Evolutionary conservation across 2,113 vertebrate genomes (phyloP), one percentile per base, ranked within the genome.

Genomic region (Caloenas nicobarica): DNA sequence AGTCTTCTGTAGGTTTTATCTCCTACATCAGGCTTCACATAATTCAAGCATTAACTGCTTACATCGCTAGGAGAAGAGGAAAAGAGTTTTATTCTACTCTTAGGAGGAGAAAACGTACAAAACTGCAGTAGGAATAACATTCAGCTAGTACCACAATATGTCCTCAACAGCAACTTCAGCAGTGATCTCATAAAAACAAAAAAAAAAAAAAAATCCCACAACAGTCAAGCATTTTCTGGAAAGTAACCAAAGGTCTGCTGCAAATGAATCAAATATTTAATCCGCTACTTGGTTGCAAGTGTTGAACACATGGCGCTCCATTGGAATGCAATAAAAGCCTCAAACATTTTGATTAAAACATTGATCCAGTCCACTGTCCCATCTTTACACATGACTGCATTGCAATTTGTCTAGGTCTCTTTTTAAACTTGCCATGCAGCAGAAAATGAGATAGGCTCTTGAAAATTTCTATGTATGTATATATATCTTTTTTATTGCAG

Each of bases 301-400:
- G 93, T 91, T 91, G 90, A 97, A 92, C 95, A 96, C 88, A 95
- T 94, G 92, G 92, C 82, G 65, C 78, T 89, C 86, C 81, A 62
- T 18, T 92, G 93, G 90, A 96, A 96, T 91, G 91, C 77, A 94
- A 84, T 95, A 93, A 93, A 95, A 93, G 13, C 73, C 92, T 95
- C 88, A 91, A 96, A 93, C 66, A 86, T 94, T 94, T 97, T 97
- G 86, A 93, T 95, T 93, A 97, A 96, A 94, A 58, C 91, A 95
- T 95, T 94, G 93, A 96, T 96, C 83, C 83, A 81, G 50, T 86
- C 48, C 86, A 84, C 74, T 81, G 57, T 93, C 69, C 80, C 80
- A 92, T 96, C 80, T 94, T 95, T 36, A 87, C 86, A 93, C 1
- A 50, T 92, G 93, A 89, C 69, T 96, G 88, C 69, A 38, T 60